phyloP scores from a whole-genome alignment of 2,888 invertebrate genomes.

The Arenicola marina region DNA sequence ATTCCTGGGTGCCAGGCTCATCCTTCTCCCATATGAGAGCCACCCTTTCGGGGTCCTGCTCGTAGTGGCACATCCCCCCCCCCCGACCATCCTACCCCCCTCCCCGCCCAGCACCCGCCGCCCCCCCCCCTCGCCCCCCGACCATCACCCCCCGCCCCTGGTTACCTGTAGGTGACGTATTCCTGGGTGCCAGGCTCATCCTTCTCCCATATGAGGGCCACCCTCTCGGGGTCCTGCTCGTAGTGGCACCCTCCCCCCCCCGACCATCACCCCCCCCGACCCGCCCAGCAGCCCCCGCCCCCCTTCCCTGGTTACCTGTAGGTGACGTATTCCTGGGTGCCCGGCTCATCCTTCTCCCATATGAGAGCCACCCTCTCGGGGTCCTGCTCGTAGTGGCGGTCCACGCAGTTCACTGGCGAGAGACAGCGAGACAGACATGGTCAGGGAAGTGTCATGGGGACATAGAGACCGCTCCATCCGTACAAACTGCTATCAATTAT shows the following conservation, averaged over 20 bases:
- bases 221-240: slow-evolving; percentile 55
- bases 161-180: slow-evolving; percentile 57
- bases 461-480: no score
- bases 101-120: no score
- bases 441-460: no score
- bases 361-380: slow-evolving; percentile 61
- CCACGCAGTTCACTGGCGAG: slow-evolving; percentile 62
- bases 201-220: slow-evolving; percentile 64
- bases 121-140: no score
- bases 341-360: slow-evolving; percentile 65
- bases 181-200: slow-evolving; percentile 63
- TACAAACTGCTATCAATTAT: no score
- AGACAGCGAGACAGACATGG: no score
- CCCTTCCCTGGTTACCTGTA: slow-evolving; percentile 47
- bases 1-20: slow-evolving; percentile 62
- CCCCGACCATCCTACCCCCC: no score
- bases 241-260: no score
- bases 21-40: slow-evolving; percentile 65
- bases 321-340: slow-evolving; percentile 57
- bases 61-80: no score
- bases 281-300: background rate
- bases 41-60: slow-evolving; percentile 54
- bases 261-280: no score
- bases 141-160: no score
- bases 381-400: slow-evolving; percentile 56